phyloP scores from a whole-genome alignment of 2,888 invertebrate species.

The Trachelus stipa region DNA sequence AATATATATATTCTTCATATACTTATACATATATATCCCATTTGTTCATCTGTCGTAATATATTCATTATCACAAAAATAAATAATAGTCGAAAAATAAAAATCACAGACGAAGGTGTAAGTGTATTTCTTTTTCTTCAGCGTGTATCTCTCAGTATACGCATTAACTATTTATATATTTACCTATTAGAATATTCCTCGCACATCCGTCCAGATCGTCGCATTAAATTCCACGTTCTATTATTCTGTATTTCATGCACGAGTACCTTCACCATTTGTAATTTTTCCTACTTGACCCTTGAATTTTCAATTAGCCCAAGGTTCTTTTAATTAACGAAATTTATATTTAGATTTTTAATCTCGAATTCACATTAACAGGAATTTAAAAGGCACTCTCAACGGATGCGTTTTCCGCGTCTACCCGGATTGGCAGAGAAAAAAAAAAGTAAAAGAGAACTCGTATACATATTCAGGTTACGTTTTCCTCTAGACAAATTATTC shows the following conservation, averaged over 20 bases:
- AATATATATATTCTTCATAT: constrained; percentile 4
- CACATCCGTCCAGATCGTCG: neutral
- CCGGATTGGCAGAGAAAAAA: neutral
- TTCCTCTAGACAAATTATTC: neutral
- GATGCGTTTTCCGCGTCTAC: neutral
- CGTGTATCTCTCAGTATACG: neutral
- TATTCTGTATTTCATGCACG: neutral
- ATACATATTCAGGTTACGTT: neutral
- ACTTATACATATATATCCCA: constrained; percentile 1
- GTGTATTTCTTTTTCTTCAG: constrained; percentile 8
- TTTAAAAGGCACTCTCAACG: neutral
- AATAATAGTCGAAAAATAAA: constrained; percentile 28
- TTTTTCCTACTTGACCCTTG: neutral
- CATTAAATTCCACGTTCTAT: neutral
- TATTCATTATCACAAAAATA: constrained; percentile 22
- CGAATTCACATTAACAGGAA: neutral
- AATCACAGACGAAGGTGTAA: constrained; percentile 23
- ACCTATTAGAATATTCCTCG: neutral
- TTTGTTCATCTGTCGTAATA: neutral
- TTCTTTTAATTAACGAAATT: neutral
- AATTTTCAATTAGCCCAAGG: neutral
- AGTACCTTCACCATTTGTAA: neutral
- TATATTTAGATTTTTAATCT: neutral
- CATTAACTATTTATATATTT: neutral
- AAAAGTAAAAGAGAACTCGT: neutral